Percentiles rank a stretch among this genome's conserved stretches.
phyloP scores from a whole-genome alignment of 2,888 invertebrate genomes.

The Julus scandinavius region DNA sequence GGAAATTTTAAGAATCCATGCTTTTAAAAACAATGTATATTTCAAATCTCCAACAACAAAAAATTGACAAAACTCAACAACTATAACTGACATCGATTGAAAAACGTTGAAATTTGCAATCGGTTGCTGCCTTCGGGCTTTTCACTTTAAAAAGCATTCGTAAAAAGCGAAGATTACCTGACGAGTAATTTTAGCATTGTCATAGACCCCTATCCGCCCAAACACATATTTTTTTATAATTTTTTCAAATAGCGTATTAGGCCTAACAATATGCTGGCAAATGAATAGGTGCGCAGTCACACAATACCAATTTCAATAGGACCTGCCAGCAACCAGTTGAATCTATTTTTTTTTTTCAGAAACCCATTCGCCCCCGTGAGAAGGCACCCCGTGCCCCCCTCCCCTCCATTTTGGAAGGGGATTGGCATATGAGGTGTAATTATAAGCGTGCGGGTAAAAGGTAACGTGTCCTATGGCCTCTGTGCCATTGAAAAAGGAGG shows the following conservation, averaged over 20 bases:
- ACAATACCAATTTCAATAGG: neutral
- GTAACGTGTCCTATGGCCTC: slow-evolving; percentile 18
- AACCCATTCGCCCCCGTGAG: neutral
- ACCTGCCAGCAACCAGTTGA: neutral
- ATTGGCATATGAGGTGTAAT: neutral
- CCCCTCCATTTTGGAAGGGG: neutral
- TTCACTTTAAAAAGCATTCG: neutral
- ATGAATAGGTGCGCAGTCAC: neutral
- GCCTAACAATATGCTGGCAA: neutral
- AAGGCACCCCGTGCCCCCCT: neutral
- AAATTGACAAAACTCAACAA: neutral
- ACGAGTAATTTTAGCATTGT: slow-evolving; percentile 2
- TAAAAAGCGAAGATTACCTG: neutral
- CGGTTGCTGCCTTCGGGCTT: neutral
- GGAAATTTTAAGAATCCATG: too few species aligned
- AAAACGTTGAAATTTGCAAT: neutral
- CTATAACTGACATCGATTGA: neutral
- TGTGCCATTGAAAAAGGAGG: slow-evolving; percentile 10
- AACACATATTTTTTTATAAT: neutral
- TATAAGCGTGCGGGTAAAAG: neutral
- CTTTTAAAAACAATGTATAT: neutral
- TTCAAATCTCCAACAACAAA: neutral
- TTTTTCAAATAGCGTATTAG: neutral
- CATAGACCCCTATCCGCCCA: slow-evolving; percentile 1
- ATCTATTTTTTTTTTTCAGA: too few species aligned